phyloP scores from a whole-genome alignment of 2,113 vertebrate genomes.

The Atherinomorus stipes region DNA sequence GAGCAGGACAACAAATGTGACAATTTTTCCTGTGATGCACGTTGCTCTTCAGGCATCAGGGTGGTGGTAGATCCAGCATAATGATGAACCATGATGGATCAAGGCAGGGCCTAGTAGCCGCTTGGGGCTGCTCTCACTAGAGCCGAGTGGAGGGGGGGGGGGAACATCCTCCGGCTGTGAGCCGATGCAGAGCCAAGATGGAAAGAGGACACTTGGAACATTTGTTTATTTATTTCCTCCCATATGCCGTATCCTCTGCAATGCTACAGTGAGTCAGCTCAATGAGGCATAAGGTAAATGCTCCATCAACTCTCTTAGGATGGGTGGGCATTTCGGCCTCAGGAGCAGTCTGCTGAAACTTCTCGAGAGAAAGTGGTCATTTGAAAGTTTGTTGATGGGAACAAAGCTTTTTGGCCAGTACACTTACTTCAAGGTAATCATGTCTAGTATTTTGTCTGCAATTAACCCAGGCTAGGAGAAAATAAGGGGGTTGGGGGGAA shows the following conservation, averaged over 20 bases:
- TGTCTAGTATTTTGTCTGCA: not conserved
- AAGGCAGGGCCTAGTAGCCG: slow-evolving; percentile 42
- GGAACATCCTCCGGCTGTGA: slow-evolving; percentile 60
- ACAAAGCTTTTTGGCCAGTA: slow-evolving; percentile 8
- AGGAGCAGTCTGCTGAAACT: slow-evolving; percentile 43
- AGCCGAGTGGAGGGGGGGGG: slow-evolving; percentile 45
- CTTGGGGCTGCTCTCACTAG: slow-evolving; percentile 52
- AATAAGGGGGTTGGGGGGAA: slow-evolving; percentile 16
- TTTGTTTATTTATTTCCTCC: slow-evolving; percentile 77
- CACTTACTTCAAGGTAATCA: not conserved
- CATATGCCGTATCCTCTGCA: slow-evolving; percentile 72
- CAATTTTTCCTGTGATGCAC: slow-evolving; percentile 57
- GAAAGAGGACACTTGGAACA: slow-evolving; percentile 69
- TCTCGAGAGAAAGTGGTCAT: slow-evolving; percentile 43
- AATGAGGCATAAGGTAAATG: slow-evolving; percentile 74
- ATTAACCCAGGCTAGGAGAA: not conserved
- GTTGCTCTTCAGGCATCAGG: slow-evolving; percentile 51
- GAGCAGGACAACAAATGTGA: slow-evolving; percentile 49
- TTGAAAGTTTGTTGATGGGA: slow-evolving; percentile 24
- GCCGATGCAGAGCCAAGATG: slow-evolving; percentile 60
- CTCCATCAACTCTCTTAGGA: slow-evolving; percentile 70
- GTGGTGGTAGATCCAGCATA: slow-evolving; percentile 55
- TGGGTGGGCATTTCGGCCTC: slow-evolving; percentile 47
- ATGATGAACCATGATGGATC: slow-evolving; percentile 74
- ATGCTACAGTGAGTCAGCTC: slow-evolving; percentile 75